Percentiles rank a stretch among this genome's conserved stretches.
Evolutionary conservation across 2,888 invertebrate species (phyloP).

Genomic region (Danaus chrysippus): DNA sequence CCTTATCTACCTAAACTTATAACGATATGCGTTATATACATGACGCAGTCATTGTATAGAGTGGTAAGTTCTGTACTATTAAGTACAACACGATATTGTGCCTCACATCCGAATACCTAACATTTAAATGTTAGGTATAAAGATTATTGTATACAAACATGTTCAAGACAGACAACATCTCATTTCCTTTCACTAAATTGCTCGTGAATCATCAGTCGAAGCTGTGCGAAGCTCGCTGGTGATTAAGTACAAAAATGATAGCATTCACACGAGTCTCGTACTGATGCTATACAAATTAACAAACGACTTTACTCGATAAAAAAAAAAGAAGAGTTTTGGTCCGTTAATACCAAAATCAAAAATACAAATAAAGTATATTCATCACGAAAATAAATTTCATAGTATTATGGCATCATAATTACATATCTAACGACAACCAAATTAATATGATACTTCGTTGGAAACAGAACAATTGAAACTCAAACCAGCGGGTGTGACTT

Average conservation of each 20-base stretch:
- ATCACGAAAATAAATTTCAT: no score
- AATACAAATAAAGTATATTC: background rate
- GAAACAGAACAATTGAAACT: no score
- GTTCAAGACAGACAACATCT: no score
- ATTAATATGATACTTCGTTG: no score
- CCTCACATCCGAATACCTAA: no score
- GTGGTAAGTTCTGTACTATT: background rate
- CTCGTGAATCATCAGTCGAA: background rate
- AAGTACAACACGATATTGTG: background rate
- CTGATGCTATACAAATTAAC: background rate
- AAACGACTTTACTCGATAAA: background rate
- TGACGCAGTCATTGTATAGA: background rate
- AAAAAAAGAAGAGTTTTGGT: background rate
- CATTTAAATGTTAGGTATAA: no score
- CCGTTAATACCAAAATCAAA: background rate
- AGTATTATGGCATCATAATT: no score
- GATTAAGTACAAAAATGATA: slow-evolving; percentile 1
- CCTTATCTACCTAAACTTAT: slow-evolving; percentile 5
- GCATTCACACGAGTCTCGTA: background rate
- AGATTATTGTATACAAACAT: no score
- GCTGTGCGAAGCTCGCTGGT: slow-evolving; percentile 7
- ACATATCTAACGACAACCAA: no score
- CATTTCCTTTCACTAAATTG: no score
- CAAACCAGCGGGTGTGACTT: no score
- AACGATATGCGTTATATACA: background rate